These are phyloP conservation scores for Drosophila watanabei DNA, from an alignment of 1,140 invertebrate genomes.

Conservation along the genomic window DNA sequence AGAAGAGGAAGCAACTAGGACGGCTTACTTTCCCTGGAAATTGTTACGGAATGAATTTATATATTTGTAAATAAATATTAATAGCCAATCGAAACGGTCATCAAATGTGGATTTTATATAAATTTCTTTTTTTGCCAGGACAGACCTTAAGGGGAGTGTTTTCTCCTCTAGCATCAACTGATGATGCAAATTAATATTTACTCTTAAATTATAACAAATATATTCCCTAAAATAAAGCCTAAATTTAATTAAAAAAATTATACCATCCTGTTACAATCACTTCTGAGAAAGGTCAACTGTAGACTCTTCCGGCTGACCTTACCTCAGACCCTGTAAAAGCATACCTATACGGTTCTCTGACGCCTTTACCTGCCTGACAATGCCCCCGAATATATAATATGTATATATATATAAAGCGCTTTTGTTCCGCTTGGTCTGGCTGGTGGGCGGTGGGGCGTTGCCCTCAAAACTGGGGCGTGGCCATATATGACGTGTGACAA, in stretches of 20 bases:
- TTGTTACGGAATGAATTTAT: background rate
- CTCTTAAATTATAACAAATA: background rate
- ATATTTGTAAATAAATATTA: background rate
- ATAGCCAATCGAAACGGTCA: background rate
- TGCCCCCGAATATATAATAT: conserved; percentile 12
- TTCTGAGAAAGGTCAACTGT: conserved; percentile 21
- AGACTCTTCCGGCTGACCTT: conserved; percentile 7
- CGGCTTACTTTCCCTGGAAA: background rate
- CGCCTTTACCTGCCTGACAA: conserved; percentile 63
- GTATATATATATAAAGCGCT: conserved; percentile 50
- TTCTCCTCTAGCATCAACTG: no score
- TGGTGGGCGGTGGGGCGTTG: conserved; percentile 12
- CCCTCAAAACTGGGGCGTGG: conserved; percentile 58
- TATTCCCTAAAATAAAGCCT: background rate
- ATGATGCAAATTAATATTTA: no score
- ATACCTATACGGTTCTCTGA: background rate
- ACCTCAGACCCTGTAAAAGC: background rate
- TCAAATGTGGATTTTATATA: no score
- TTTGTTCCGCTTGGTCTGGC: conserved; percentile 40
- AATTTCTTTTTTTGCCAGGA: no score
- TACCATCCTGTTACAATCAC: background rate
- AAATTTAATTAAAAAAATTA: conserved; percentile 6
- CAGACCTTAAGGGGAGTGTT: no score
- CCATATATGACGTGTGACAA: conserved; percentile 69
- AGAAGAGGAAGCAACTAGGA: background rate